Evolutionary conservation across 2,113 vertebrate species (phyloP).

Genomic region (Calypte anna): DNA sequence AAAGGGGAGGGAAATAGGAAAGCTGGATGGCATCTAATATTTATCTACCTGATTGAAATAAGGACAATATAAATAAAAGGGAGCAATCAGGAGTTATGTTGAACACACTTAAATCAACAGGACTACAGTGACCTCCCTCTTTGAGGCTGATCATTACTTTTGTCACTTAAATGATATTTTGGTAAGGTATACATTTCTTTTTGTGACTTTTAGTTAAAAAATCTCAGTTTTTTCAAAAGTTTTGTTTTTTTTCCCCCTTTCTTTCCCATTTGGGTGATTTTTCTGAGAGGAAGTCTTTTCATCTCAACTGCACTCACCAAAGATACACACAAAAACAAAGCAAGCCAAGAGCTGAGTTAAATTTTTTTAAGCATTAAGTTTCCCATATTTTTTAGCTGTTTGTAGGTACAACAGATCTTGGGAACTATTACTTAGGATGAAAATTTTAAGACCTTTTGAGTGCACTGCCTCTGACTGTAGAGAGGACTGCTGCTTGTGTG

Average conservation of each 20-base stretch:
- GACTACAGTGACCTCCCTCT: not conserved
- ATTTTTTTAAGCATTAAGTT: not conserved
- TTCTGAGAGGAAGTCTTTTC: not conserved
- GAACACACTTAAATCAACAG: constrained; percentile 30
- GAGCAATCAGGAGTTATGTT: not conserved
- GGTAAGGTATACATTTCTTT: not conserved
- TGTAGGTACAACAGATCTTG: not conserved
- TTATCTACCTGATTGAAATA: constrained; percentile 19
- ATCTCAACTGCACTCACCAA: not conserved
- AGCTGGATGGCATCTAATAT: constrained; percentile 28
- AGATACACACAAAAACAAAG: not conserved
- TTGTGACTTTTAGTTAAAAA: not conserved
- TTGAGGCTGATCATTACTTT: not conserved
- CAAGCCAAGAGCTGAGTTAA: not conserved
- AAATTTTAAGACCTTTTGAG: not conserved
- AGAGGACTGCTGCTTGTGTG: not conserved
- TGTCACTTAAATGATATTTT: not conserved
- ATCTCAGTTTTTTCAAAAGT: not conserved
- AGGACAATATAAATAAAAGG: not conserved
- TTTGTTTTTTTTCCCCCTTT: not conserved
- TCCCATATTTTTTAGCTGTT: not conserved
- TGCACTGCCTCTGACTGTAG: not conserved
- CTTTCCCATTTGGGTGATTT: not conserved
- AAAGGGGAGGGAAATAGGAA: not conserved
- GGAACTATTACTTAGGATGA: not conserved